phyloP scores from a whole-genome alignment of 2,797 vertebrate species.

The Ceyx erithaca region DNA sequence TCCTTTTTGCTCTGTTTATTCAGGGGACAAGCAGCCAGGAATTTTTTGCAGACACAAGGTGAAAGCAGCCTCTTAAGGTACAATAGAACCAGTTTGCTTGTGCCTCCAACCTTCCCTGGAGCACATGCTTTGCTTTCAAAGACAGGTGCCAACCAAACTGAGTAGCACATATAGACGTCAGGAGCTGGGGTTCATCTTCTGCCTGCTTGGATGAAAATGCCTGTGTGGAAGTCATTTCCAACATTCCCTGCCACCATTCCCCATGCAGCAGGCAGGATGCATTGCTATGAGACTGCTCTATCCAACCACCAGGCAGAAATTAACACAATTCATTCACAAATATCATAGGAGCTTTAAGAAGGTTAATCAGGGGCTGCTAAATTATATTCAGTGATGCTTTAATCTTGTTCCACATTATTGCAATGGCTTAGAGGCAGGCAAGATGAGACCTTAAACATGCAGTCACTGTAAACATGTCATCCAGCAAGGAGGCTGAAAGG shows the following conservation, averaged over 20 bases:
- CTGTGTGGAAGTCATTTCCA: rapidly evolving
- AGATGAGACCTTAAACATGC: background rate
- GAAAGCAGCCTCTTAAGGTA: background rate
- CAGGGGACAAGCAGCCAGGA: background rate
- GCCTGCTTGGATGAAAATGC: background rate
- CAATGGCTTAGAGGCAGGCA: background rate
- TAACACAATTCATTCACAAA: background rate
- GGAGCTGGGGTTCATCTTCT: background rate
- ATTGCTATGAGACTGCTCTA: background rate
- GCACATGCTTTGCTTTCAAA: too few relatives aligned
- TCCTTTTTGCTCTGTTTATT: background rate
- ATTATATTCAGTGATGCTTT: background rate
- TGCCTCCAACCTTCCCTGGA: background rate
- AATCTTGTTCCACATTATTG: background rate
- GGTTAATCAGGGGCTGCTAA: background rate
- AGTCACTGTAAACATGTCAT: background rate
- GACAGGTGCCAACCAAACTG: background rate
- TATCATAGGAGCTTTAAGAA: background rate
- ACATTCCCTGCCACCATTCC: background rate
- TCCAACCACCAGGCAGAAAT: background rate
- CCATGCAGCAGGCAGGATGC: background rate
- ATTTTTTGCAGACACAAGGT: background rate
- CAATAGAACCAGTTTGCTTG: too few relatives aligned
- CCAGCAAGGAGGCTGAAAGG: background rate
- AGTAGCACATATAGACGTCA: rapidly evolving